Base-by-base conservation (phyloP, 2,797 vertebrate species). In the Acanthurus tractus region DNA sequence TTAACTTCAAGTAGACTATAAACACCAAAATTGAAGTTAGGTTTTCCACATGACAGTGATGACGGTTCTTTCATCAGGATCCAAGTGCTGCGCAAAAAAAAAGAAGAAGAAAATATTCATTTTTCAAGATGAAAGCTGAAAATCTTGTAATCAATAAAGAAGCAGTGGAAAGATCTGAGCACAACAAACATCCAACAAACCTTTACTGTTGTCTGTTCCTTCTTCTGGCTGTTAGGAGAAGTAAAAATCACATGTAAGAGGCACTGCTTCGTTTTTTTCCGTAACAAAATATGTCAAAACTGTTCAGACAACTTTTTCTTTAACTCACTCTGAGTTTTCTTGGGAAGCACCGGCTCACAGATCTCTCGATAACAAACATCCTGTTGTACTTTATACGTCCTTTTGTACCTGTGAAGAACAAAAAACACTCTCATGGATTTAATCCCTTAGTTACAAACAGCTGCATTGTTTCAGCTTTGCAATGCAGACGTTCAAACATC, bases 291-390 rank as follows among this genome's bases (percentile, higher is more conserved):
- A 67, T 6, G 9, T 44, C 1, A 64, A 11, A n/a, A 52, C n/a
- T 50, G 48, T 55, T 29, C 66, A 48, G 17, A 45, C 17, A 52
- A 13, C 14, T 70, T n/a, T 13, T 18, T 18, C 2, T 20, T 61
- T 4, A 72, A 96, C 97, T 96, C 94, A 97, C 93, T 85, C 73
- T 80, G 85, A 91, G 87, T 89, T 87, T 92, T 96, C 88, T 88
- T 68, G 3, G 86, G 74, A 80, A 86, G 59, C 0, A 92, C 84
- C 20, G 95, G 92, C 84, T 97, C 94, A 70, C 98, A 99, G 84
- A 95, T 95, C 94, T 99, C 98, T 84, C 94, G 95, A 92, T 97
- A 97, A 94, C 98, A 99, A 90, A 97, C 54, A 48, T 98, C 97
- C 82, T 96, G 96, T 79, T 97, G 97, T 52, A 97, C 94, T 92